phyloP scores from a whole-genome alignment of 2,797 vertebrate species.

The Gambelia wislizenii region DNA sequence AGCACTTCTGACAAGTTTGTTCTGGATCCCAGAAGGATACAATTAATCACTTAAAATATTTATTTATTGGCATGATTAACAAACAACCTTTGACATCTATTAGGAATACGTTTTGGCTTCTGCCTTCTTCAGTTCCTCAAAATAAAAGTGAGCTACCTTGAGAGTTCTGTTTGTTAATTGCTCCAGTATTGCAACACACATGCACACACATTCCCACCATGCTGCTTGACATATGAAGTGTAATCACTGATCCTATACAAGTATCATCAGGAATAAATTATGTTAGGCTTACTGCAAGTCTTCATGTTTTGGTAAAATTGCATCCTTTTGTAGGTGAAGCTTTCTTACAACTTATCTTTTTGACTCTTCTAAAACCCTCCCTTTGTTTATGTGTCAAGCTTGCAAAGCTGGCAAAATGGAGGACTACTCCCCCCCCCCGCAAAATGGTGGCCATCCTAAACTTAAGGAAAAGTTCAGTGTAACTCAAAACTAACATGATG shows the following conservation, averaged over 20 bases:
- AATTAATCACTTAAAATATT: no score
- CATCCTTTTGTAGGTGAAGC: not conserved
- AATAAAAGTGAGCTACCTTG: no score
- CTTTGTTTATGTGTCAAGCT: not conserved
- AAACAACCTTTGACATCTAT: no score
- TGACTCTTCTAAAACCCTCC: not conserved
- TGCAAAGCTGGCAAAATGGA: not conserved
- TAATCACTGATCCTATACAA: not conserved
- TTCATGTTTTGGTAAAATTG: not conserved
- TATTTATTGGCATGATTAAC: no score
- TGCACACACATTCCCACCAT: not conserved
- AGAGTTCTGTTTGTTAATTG: no score
- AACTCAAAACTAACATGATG: not conserved
- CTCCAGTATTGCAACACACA: no score
- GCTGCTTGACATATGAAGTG: not conserved
- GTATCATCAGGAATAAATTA: not conserved
- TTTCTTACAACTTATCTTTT: not conserved
- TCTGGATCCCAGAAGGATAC: no score
- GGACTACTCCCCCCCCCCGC: no score
- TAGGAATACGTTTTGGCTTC: no score
- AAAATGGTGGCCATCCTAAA: not conserved
- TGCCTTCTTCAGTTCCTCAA: no score
- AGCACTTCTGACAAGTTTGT: no score
- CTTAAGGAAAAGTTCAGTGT: not conserved
- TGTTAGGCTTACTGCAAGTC: not conserved